phyloP scores from a whole-genome alignment of 2,888 invertebrate species.

The Nebria brevicollis region DNA sequence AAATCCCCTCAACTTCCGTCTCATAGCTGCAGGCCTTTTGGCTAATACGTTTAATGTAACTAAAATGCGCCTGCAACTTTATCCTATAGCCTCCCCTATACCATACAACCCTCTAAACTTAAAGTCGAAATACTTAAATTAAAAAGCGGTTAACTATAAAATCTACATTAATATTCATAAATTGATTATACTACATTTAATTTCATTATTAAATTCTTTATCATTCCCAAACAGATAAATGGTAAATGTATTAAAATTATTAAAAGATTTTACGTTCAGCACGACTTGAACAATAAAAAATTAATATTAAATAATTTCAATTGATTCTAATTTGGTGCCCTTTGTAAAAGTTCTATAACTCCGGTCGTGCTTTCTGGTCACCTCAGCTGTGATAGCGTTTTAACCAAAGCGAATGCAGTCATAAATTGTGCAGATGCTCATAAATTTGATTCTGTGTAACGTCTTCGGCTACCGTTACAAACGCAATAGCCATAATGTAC shows the following conservation, averaged over 20 bases:
- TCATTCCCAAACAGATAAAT: too few species aligned
- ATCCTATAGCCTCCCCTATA: neutral
- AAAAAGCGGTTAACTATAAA: slow-evolving; percentile 42
- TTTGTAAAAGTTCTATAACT: neutral
- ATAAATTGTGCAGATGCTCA: slow-evolving; percentile 37
- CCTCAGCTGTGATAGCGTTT: slow-evolving; percentile 4
- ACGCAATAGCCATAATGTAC: neutral
- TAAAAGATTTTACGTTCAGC: too few species aligned
- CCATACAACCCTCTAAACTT: slow-evolving; percentile 21
- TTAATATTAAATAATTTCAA: too few species aligned
- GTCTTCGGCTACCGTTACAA: slow-evolving; percentile 34
- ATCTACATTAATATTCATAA: slow-evolving; percentile 16
- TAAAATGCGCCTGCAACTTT: slow-evolving; percentile 25
- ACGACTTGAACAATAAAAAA: too few species aligned
- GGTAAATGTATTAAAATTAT: too few species aligned
- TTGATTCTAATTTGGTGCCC: too few species aligned
- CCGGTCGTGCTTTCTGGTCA: neutral
- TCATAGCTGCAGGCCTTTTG: slow-evolving; percentile 14
- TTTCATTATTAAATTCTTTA: neutral
- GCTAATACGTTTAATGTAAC: slow-evolving; percentile 46
- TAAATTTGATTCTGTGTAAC: slow-evolving; percentile 41
- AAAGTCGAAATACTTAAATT: slow-evolving; percentile 33
- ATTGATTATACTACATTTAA: slow-evolving; percentile 2
- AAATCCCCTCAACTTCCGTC: slow-evolving; percentile 12
- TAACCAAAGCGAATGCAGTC: slow-evolving; percentile 36